These are phyloP conservation scores for Indicator maculatus DNA, from an alignment of 2,113 vertebrate genomes.

Conservation along the genomic window DNA sequence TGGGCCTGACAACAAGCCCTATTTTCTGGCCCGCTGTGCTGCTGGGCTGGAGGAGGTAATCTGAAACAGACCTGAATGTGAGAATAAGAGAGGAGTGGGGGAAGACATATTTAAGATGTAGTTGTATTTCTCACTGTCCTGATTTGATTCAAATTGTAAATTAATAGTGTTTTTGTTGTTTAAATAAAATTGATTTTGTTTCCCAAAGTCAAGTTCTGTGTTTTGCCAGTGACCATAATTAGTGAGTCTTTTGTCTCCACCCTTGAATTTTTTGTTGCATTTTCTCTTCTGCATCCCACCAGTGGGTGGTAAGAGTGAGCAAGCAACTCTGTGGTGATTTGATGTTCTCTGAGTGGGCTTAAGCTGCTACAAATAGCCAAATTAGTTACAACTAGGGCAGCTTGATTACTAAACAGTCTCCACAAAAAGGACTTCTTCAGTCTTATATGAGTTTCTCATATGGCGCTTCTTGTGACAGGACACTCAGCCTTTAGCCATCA, in stretches of 20 bases:
- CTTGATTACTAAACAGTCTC: neutral
- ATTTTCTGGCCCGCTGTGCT: neutral
- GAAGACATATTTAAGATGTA: neutral
- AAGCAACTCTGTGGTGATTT: neutral
- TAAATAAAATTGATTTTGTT: neutral
- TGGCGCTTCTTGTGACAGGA: neutral
- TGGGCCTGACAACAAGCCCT: neutral
- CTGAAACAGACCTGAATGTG: neutral
- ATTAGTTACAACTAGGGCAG: neutral
- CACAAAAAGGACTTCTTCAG: neutral
- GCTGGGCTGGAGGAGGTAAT: neutral
- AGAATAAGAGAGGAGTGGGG: neutral
- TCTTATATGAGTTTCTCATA: neutral
- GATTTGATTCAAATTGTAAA: neutral
- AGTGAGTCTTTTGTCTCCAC: neutral
- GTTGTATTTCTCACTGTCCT: neutral
- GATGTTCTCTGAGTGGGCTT: neutral
- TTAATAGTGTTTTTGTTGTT: neutral
- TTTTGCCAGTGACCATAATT: neutral
- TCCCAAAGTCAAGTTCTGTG: neutral
- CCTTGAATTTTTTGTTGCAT: neutral
- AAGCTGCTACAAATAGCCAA: neutral
- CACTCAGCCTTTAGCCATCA: neutral
- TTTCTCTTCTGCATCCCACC: neutral
- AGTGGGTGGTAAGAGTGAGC: neutral